Evolutionary conservation across 2,113 vertebrate genomes (phyloP), one percentile per base, ranked within the genome.

Genomic region (Zosterops hypoxanthus): DNA sequence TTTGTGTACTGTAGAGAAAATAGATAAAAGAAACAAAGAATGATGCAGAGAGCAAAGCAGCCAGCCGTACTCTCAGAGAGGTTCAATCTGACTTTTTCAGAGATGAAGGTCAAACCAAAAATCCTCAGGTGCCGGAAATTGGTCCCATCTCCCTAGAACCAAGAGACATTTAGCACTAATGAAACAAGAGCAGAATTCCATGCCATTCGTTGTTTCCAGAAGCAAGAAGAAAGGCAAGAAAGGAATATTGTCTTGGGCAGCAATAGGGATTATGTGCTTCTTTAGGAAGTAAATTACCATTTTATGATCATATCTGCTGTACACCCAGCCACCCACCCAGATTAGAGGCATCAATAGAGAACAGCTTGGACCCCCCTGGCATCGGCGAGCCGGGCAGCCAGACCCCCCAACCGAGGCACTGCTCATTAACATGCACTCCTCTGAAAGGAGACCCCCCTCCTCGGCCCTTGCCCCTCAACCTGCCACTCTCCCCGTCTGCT

Each of bases 391-490:
- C 15, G 60, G 86, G 90, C 91, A 94, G 70, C 68, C 2, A 2
- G 95, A 95, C 94, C 94, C 93, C 76, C 64, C 1, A 2, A 60
- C 71, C 34, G 81, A 49, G 0, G 82, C 26, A 0, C 26, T n/a
- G 93, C 92, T 97, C 50, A 85, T 96, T 96, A 96, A 64, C 88
- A 88, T 90, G 91, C 84, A 5, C 65, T 91, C 20, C 26, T 82
- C 81, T 95, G 95, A 96, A 96, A 95, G 76, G 93, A 93, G 94
- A 96, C 92, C 92, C 88, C 94, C 95, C 90, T 95, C 69, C 90
- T 97, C 46, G 53, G 95, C 95, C 92, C 95, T 94, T 96, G 88
- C 92, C 92, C 94, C 93, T 96, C 95, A 92, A 96, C 93, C 93
- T 96, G 93, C 96, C 90, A 93, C 76, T 97, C 92, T 94, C 85